Evolutionary conservation across 2,113 vertebrate species (phyloP), one percentile per base, ranked within the genome.

Genomic region (Stigmatopora nigra): DNA sequence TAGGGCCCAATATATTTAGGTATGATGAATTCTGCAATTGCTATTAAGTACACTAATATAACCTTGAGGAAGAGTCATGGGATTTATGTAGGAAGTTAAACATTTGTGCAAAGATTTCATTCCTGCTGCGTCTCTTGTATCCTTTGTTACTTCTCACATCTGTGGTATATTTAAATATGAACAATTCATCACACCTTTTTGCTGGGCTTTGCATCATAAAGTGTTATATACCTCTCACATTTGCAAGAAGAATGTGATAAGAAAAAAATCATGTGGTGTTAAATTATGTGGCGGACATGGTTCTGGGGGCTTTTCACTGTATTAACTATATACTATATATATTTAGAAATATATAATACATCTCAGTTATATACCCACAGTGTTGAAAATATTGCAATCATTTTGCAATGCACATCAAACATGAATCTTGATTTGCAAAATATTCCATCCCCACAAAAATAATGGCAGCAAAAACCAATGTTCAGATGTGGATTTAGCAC

Each of bases 181-280:
- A 45, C 36, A 45, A 61, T 61, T 44, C 59, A 61, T 61, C 59
- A 61, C 59, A 61, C 59, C 38, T 22, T 44, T 45, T 45, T 45
- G n/a, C 38, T 61, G n/a, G 14, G 59, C 59, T 22, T 61, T 61
- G 38, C 19, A 61, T 61, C 12, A 7, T 14, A 61, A 61, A 45
- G 38, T 19, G 59, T 61, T 10, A 61, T 61, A 22, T 61, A 61
- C 41, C 45, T 61, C 59, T 61, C 41, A 20, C 41, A 22, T 45
- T 61, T 7, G 36, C 59, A 45, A 14, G 19, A 6, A 44, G 36
- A 45, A 61, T 61, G 41, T 45, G 41, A 61, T 5, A 12, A 61
- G n/a, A 31, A 31, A 31, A 31, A 44, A 61, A 61, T 45, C 19
- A 20, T 45, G 41, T 22, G 19, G 59, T 22, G n/a, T 45, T 38